phyloP scores from a whole-genome alignment of 2,113 vertebrate genomes.

The Bombycilla garrulus region DNA sequence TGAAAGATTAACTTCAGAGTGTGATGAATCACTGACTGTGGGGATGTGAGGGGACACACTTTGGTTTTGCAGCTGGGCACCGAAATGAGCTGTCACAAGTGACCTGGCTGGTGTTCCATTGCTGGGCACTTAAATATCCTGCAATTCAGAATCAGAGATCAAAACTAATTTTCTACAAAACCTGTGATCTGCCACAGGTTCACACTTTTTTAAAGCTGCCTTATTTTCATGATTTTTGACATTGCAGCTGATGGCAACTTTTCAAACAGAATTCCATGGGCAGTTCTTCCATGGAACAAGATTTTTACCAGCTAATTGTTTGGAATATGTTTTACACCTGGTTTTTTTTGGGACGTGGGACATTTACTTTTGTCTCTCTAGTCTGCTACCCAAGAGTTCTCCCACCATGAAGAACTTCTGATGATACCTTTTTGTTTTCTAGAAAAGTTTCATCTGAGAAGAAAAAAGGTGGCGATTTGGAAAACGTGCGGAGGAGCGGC shows the following conservation, averaged over 20 bases:
- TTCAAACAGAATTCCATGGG: background rate
- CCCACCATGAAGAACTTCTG: background rate
- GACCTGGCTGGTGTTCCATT: background rate
- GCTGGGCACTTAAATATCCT: background rate
- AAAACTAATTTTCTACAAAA: background rate
- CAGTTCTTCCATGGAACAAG: background rate
- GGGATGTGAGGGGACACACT: background rate
- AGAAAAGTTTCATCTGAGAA: slow-evolving; percentile 63
- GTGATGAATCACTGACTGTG: background rate
- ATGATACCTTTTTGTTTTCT: slow-evolving; percentile 6
- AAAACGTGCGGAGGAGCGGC: slow-evolving; percentile 1
- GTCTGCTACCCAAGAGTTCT: background rate
- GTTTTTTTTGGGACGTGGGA: background rate
- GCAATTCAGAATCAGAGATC: background rate
- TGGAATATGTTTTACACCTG: background rate
- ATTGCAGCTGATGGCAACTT: background rate
- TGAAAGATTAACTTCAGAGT: background rate
- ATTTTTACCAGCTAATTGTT: background rate
- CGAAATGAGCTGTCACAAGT: background rate
- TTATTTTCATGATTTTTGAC: background rate
- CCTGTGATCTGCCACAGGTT: background rate
- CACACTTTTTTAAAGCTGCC: background rate
- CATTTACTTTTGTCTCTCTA: background rate
- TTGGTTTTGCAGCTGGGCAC: background rate
- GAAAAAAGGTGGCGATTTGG: background rate